phyloP scores from a whole-genome alignment of 2,888 invertebrate species.

The Caenorhabditis afra region DNA sequence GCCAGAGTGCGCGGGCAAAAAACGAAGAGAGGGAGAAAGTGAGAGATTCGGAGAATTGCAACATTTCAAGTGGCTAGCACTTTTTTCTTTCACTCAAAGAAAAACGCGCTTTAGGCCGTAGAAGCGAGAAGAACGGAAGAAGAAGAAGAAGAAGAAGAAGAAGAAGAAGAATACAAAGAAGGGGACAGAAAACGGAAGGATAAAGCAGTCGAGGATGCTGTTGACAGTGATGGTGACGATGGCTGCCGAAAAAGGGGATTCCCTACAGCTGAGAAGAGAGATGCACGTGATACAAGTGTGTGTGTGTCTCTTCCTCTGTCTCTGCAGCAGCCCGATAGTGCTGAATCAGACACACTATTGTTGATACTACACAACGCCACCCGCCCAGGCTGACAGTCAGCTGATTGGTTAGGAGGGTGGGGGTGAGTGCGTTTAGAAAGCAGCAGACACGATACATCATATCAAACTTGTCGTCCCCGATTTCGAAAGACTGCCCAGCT shows the following conservation, averaged over 20 bases:
- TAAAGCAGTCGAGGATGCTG: constrained; percentile 5
- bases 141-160: too few species aligned
- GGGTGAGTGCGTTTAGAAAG: constrained; percentile 25
- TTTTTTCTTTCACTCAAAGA: constrained; percentile 36
- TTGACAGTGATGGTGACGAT: constrained; percentile 6
- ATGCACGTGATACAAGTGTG: constrained; percentile 47
- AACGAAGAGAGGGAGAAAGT: constrained; percentile 26
- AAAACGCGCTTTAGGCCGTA: constrained; percentile 25
- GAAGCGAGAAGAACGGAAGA: too few species aligned
- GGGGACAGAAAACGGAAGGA: constrained; percentile 1
- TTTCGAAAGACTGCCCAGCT: constrained; percentile 44
- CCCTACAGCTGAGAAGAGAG: constrained; percentile 25
- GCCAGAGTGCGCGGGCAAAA: constrained; percentile 37
- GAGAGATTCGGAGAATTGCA: constrained; percentile 54
- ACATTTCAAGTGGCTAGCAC: constrained; percentile 58
- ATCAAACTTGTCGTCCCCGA: constrained; percentile 38
- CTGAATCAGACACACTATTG: constrained; percentile 43
- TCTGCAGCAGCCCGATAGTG: constrained; percentile 35
- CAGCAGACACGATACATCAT: constrained; percentile 51
- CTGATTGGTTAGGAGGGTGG: constrained; percentile 54
- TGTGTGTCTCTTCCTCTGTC: constrained; percentile 26
- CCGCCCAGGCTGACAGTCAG: constrained; percentile 53
- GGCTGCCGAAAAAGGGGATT: constrained; percentile 29
- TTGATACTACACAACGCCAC: constrained; percentile 47
- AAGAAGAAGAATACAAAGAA: too few species aligned